phyloP scores from a whole-genome alignment of 2,888 invertebrate genomes.

The Cantharis nigra region DNA sequence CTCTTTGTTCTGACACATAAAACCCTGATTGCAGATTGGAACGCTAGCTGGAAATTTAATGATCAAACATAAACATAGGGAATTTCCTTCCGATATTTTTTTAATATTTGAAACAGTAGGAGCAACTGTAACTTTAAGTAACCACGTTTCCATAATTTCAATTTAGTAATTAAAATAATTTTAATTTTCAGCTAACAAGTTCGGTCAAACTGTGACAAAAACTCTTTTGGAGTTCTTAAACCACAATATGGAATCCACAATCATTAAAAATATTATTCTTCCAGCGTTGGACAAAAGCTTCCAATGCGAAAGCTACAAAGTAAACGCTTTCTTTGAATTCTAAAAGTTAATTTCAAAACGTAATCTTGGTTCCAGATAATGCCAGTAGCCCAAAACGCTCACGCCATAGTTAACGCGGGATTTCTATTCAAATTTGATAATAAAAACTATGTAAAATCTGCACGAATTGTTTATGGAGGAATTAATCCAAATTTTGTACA shows the following conservation, averaged over 20 bases:
- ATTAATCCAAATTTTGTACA: slow-evolving; percentile 63
- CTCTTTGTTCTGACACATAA: not conserved
- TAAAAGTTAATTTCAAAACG: not conserved
- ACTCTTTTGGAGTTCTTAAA: slow-evolving; percentile 29
- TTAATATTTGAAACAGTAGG: slow-evolving; percentile 66
- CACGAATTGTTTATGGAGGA: slow-evolving; percentile 64
- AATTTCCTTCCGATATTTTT: slow-evolving; percentile 77
- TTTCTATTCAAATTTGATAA: slow-evolving; percentile 64
- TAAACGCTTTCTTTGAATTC: too few relatives aligned
- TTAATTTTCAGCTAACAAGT: slow-evolving; percentile 39
- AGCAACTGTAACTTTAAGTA: slow-evolving; percentile 55
- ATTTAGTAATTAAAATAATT: slow-evolving; percentile 53
- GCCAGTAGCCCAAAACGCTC: slow-evolving; percentile 71
- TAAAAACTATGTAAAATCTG: not conserved
- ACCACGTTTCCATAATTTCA: slow-evolving; percentile 40
- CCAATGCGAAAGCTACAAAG: not conserved
- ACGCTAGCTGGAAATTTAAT: slow-evolving; percentile 73
- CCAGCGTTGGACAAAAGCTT: not conserved
- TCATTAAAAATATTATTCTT: slow-evolving; percentile 51
- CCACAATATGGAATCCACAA: slow-evolving; percentile 23
- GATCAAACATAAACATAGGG: slow-evolving; percentile 68
- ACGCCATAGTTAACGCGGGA: slow-evolving; percentile 74
- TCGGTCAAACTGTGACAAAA: slow-evolving; percentile 33
- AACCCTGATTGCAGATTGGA: slow-evolving; percentile 59
- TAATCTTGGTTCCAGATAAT: slow-evolving; percentile 68